Base-by-base conservation (phyloP, 2,888 invertebrate genomes). In the Epsilonema sp. region DNA sequence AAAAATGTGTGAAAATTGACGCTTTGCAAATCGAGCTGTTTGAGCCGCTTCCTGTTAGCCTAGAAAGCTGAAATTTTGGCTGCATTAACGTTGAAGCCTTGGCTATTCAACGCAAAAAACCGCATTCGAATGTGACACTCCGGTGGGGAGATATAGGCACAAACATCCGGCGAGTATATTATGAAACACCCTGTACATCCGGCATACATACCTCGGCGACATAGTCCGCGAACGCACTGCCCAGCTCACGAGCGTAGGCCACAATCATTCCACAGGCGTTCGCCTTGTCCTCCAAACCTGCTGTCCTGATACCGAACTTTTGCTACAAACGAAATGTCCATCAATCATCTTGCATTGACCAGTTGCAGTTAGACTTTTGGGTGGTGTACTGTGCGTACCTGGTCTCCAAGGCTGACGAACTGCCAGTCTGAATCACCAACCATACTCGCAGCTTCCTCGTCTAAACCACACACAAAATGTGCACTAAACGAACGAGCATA, bases 191-290 rank as follows among this genome's bases (percentile, higher is more conserved):
- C n/a, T n/a, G n/a, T n/a, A n/a, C n/a, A n/a, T n/a, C n/a, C n/a
- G n/a, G n/a, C n/a, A n/a, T n/a, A n/a, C n/a, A n/a, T n/a, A n/a
- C n/a, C 50, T 69, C 78, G 64, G 84, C 83, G 2, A 82, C 79
- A 61, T 71, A 82, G 61, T 70, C 76, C 60, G 63, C 78, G 74
- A 83, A 76, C 2, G 80, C 82, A 59, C 84, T 85, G 64, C 87
- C 87, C 48, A 90, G 72, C 67, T 90, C 89, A 25, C 84, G 75
- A 1, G 89, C 89, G 63, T 87, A 90, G 66, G 87, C 89, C 11
- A 89, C 86, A 47, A 90, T 71, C 89, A 90, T 90, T 67, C 86
- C 85, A 66, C 87, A 90, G 0, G 90, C 90, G 1, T 85, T 85
- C 0, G 87, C 85, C 65, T 90, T 92, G 67, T 92, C 90, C 69